Evolutionary conservation across 2,888 invertebrate genomes (phyloP).

Genomic region (Melolontha melolontha): DNA sequence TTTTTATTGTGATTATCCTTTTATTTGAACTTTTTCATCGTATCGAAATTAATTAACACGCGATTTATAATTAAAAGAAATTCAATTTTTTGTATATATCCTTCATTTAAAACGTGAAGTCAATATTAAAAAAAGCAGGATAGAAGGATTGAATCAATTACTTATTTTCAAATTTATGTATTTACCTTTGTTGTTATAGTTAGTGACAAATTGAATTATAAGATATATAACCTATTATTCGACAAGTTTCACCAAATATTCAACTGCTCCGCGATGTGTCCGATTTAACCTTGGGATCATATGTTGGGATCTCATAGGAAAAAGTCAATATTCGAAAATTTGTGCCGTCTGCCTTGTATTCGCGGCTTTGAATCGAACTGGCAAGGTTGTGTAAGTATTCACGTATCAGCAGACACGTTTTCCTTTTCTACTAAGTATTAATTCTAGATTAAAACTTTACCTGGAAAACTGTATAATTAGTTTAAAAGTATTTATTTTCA

Average conservation of each 20-base stretch:
- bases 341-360: neutral
- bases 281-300: slow-evolving; percentile 24
- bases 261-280: neutral
- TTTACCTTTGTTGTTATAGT: neutral
- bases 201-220: no score
- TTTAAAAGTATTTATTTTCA: no score
- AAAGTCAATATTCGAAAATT: slow-evolving; percentile 30
- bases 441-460: no score
- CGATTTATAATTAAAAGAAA: no score
- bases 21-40: no score
- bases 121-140: neutral
- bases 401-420: neutral
- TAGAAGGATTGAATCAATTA: slow-evolving; percentile 10
- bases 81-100: no score
- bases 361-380: neutral
- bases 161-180: slow-evolving; percentile 3
- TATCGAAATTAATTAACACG: neutral
- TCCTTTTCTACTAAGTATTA: neutral
- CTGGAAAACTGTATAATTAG: no score
- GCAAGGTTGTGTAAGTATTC: neutral
- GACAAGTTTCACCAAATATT: neutral
- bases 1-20: no score
- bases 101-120: neutral
- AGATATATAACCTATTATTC: no score
- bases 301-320: neutral